Conservation (phyloP, 2,113 vertebrate genomes). For the Epinephelus fuscoguttatus region DNA sequence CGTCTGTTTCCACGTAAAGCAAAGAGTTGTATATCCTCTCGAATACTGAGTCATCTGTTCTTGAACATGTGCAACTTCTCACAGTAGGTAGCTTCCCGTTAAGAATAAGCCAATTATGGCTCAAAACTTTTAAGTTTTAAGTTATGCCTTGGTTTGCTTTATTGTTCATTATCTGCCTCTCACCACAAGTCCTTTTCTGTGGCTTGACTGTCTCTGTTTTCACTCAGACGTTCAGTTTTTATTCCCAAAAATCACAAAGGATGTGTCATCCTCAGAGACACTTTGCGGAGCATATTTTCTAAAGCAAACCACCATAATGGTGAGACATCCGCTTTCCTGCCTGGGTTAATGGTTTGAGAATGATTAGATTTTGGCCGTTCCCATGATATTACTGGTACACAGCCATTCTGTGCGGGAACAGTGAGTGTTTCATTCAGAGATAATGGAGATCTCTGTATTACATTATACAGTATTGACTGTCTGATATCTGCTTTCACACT, state of each 20-base stretch:
- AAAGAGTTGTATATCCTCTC: background rate
- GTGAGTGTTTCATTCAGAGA: slow-evolving; percentile 9
- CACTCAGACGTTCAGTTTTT: background rate
- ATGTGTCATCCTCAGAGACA: background rate
- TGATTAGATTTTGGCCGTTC: background rate
- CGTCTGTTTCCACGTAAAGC: background rate
- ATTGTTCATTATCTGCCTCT: background rate
- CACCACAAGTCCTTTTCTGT: background rate
- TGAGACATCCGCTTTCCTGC: background rate
- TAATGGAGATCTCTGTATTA: slow-evolving; percentile 3
- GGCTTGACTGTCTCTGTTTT: background rate
- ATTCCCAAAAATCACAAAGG: background rate
- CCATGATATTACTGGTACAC: slow-evolving; percentile 12
- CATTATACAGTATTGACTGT: background rate
- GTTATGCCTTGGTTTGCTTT: background rate
- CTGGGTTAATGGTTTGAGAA: background rate
- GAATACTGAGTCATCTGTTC: background rate
- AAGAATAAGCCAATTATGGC: background rate
- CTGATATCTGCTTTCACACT: background rate
- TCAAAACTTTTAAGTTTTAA: slow-evolving; percentile 1
- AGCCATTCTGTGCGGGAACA: background rate
- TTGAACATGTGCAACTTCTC: background rate
- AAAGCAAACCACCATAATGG: background rate
- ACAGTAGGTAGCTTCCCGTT: background rate
- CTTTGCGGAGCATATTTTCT: background rate